These are phyloP conservation scores for Emydocephalus ijimae DNA, from an alignment of 2,113 vertebrate genomes.

Conservation along the genomic window DNA sequence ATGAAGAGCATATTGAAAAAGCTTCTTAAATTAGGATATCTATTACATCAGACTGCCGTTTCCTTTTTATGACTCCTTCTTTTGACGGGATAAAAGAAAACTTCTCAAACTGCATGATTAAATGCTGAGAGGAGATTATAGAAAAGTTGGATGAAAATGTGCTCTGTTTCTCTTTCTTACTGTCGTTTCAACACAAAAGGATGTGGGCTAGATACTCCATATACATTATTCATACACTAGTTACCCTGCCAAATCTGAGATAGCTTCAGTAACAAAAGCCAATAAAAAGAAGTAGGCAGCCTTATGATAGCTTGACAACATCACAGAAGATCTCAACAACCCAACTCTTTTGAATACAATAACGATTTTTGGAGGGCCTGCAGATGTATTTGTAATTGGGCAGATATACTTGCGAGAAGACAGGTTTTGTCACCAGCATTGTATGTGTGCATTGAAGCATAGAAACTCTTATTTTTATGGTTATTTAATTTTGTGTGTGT, in stretches of 20 bases:
- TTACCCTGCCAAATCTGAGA: background rate
- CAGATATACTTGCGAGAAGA: background rate
- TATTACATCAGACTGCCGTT: background rate
- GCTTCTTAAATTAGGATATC: background rate
- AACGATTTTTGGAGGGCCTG: constrained; percentile 2
- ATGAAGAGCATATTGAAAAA: background rate
- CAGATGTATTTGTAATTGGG: background rate
- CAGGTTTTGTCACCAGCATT: rapidly evolving
- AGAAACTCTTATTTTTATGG: background rate
- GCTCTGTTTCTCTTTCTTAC: background rate
- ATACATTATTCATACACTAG: background rate
- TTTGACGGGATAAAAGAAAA: background rate
- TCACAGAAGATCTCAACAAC: background rate
- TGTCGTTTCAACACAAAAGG: background rate
- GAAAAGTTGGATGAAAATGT: background rate
- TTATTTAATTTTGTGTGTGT: background rate
- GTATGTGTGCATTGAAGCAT: background rate
- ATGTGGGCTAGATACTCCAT: background rate
- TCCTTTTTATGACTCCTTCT: constrained; percentile 1
- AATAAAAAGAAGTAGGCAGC: background rate
- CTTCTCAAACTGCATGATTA: rapidly evolving
- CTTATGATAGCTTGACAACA: background rate
- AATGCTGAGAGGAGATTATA: background rate
- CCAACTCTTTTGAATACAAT: background rate
- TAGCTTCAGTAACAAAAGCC: background rate